Evolutionary conservation across 2,888 invertebrate species (phyloP).

Genomic region (Catocala fraxini): DNA sequence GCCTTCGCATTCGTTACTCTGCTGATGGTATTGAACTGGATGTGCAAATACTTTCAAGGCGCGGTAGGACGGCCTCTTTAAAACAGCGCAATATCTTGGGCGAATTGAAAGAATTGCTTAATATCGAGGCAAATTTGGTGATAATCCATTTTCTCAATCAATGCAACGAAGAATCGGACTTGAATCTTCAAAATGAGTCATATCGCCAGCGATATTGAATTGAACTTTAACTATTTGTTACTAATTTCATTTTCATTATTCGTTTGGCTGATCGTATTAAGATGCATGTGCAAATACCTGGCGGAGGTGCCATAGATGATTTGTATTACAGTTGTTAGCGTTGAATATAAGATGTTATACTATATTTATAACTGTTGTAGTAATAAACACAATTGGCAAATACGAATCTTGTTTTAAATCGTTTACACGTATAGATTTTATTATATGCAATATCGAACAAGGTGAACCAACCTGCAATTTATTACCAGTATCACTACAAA

Average conservation of each 20-base stretch:
- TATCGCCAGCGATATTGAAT: not conserved
- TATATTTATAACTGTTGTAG: slow-evolving; percentile 19
- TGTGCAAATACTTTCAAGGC: slow-evolving; percentile 73
- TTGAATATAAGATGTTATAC: slow-evolving; percentile 9
- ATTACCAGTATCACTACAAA: too few species aligned
- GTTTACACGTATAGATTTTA: too few species aligned
- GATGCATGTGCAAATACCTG: slow-evolving; percentile 62
- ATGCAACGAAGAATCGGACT: too few species aligned
- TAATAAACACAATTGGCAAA: slow-evolving; percentile 21
- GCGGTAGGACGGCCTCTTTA: not conserved
- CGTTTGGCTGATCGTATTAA: slow-evolving; percentile 61
- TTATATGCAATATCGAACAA: too few species aligned
- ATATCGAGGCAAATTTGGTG: too few species aligned
- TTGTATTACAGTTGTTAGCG: slow-evolving; percentile 1
- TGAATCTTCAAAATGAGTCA: too few species aligned
- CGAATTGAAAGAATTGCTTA: too few species aligned
- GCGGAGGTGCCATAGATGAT: slow-evolving; percentile 26
- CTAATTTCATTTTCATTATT: slow-evolving; percentile 58
- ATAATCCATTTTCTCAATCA: too few species aligned
- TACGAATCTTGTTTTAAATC: too few species aligned
- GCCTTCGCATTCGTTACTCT: slow-evolving; percentile 72
- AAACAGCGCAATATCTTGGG: too few species aligned
- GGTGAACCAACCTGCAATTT: too few species aligned
- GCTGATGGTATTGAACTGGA: slow-evolving; percentile 72
- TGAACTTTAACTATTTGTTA: slow-evolving; percentile 29